Percentiles rank a stretch among this genome's conserved stretches.
phyloP scores from a whole-genome alignment of 2,797 vertebrate genomes.

The Chaetophractus vellerosus region DNA sequence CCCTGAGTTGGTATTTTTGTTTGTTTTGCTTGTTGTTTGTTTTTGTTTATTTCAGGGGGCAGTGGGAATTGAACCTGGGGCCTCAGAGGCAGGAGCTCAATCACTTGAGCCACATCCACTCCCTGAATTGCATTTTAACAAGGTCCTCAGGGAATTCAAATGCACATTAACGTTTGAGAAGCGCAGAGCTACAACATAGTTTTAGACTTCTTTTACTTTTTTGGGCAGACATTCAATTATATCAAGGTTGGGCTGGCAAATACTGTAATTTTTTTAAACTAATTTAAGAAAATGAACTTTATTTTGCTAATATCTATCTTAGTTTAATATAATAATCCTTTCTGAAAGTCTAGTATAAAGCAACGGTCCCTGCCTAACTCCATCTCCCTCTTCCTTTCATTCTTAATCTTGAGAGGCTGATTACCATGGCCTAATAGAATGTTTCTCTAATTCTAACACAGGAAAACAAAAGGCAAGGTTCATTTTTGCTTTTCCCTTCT shows the following conservation, averaged over 20 bases:
- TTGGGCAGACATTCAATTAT: constrained; percentile 6
- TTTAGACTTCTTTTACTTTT: background rate
- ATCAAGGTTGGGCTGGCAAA: background rate
- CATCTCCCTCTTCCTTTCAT: background rate
- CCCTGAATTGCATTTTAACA: background rate
- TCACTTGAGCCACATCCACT: too few species aligned
- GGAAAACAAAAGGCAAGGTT: background rate
- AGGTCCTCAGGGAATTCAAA: too few species aligned
- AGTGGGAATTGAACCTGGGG: too few species aligned
- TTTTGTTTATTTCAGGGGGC: too few species aligned
- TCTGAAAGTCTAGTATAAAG: constrained; percentile 37
- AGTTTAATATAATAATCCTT: constrained; percentile 23
- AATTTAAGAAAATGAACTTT: constrained; percentile 39
- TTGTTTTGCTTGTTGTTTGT: too few species aligned
- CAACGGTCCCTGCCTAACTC: background rate
- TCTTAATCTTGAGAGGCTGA: background rate
- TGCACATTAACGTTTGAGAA: too few species aligned
- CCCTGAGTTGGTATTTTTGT: too few species aligned
- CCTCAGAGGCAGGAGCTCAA: too few species aligned
- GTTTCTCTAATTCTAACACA: background rate
- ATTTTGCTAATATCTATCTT: constrained; percentile 23
- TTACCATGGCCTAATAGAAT: background rate
- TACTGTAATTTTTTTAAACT: constrained; percentile 5
- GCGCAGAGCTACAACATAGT: too few species aligned
- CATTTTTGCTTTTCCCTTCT: background rate